A percentile compares a stretch with the other conserved stretches of the same genome.
These are phyloP conservation scores for Alouatta palliata DNA, from an alignment of 2,113 vertebrate species.

Conservation along the genomic window DNA sequence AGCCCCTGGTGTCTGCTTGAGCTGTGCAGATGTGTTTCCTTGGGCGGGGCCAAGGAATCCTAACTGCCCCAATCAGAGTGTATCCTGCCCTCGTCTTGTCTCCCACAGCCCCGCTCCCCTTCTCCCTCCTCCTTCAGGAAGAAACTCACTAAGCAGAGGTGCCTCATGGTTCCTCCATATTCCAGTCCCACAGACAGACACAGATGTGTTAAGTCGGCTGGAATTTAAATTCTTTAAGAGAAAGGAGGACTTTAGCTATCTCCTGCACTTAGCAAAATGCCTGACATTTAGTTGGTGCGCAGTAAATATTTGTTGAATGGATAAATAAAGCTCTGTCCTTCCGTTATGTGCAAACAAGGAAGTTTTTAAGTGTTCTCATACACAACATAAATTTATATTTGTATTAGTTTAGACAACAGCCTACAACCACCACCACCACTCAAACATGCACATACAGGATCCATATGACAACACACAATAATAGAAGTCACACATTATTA, in stretches of 20 bases:
- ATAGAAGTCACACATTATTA: not conserved
- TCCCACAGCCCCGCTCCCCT: not conserved
- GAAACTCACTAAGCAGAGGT: not conserved
- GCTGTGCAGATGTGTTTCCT: accelerated
- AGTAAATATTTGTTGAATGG: slow-evolving; percentile 20
- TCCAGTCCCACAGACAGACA: not conserved
- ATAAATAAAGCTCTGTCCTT: slow-evolving; percentile 31
- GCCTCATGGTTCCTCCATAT: not conserved
- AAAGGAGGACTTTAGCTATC: not conserved
- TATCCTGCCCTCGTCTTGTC: not conserved
- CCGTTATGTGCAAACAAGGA: not conserved
- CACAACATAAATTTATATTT: slow-evolving; percentile 18
- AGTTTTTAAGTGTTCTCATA: not conserved
- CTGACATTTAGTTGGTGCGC: not conserved
- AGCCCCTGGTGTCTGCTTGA: not conserved
- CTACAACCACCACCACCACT: not conserved
- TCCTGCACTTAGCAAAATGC: not conserved
- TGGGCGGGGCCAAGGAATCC: not conserved
- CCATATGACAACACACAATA: not conserved
- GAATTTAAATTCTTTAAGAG: not conserved
- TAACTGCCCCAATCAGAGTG: not conserved
- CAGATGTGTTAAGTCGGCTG: not conserved
- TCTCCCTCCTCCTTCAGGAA: not conserved
- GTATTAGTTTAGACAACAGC: not conserved
- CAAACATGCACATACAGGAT: not conserved